These are phyloP conservation scores for Cerastis leucographa DNA, from an alignment of 2,888 invertebrate genomes.

Conservation along the genomic window DNA sequence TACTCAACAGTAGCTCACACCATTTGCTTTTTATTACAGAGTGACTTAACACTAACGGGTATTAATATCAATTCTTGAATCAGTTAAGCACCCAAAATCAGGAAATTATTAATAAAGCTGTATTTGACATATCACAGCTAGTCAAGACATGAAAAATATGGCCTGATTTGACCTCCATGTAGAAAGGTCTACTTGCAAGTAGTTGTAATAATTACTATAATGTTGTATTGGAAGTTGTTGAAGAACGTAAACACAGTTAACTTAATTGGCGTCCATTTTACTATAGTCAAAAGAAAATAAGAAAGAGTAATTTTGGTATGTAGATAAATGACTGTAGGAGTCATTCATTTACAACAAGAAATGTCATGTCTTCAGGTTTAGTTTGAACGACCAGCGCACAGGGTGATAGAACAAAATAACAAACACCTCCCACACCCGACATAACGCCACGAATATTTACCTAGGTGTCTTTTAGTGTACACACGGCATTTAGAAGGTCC, in stretches of 20 bases:
- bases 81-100: conserved; percentile 64
- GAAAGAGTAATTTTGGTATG: conserved; percentile 46
- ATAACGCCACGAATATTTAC: conserved; percentile 74
- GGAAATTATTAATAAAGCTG: conserved; percentile 68
- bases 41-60: conserved; percentile 63
- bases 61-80: conserved; percentile 58
- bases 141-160: conserved; percentile 59
- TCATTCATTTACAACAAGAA: conserved; percentile 57
- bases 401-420: conserved; percentile 59
- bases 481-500: conserved; percentile 74
- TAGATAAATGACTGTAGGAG: conserved; percentile 56
- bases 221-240: conserved; percentile 39
- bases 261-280: conserved; percentile 35
- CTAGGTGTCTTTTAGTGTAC: conserved; percentile 85
- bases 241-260: conserved; percentile 32
- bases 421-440: conserved; percentile 77
- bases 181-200: conserved; percentile 9
- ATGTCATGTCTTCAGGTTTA: conserved; percentile 61
- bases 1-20: conserved; percentile 86
- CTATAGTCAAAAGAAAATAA: conserved; percentile 63
- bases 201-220: conserved; percentile 19
- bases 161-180: conserved; percentile 31
- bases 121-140: conserved; percentile 54
- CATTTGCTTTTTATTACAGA: conserved; percentile 69
- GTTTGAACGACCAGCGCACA: conserved; percentile 59